Percentiles rank a stretch among this genome's conserved stretches.
Evolutionary conservation across 2,797 vertebrate species (phyloP).

Genomic region (Holocentrus rufus): DNA sequence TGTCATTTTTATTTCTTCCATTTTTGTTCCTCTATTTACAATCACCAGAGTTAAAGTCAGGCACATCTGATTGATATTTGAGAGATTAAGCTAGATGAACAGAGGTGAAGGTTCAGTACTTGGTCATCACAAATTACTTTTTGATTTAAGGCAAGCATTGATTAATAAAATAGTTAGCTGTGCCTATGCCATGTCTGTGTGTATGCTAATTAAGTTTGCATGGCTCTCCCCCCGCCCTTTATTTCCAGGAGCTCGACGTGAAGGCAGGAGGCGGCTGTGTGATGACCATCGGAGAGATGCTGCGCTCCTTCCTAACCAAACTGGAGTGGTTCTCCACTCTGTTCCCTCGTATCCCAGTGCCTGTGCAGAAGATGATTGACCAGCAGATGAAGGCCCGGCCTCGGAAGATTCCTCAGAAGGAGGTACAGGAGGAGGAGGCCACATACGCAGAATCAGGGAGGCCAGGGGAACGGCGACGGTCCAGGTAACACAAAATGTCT

Average conservation of each 20-base stretch:
- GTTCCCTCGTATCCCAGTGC: conserved; percentile 98
- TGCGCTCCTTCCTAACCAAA: conserved; percentile 98
- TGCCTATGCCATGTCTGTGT: background rate
- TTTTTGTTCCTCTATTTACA: conserved; percentile 30
- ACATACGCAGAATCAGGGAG: conserved; percentile 82
- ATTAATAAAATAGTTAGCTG: conserved; percentile 35
- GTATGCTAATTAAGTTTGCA: conserved; percentile 27
- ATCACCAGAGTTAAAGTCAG: conserved; percentile 38
- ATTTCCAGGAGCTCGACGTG: conserved; percentile 96
- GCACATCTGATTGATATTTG: conserved; percentile 63
- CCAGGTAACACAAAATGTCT: conserved; percentile 81
- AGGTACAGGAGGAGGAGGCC: conserved; percentile 85
- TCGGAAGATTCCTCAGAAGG: conserved; percentile 89
- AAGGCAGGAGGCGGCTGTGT: conserved; percentile 98
- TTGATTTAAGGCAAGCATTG: conserved; percentile 56
- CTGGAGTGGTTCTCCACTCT: conserved; percentile 99
- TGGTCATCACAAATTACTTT: conserved; percentile 81
- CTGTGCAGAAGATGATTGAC: conserved; percentile 97
- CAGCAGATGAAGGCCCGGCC: conserved; percentile 96
- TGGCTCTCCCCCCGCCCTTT: conserved; percentile 31
- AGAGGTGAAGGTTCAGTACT: conserved; percentile 86
- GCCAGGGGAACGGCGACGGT: conserved; percentile 87
- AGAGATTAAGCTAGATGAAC: conserved; percentile 84
- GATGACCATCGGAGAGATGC: conserved; percentile 98
- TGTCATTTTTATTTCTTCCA: conserved; percentile 36